phyloP scores from a whole-genome alignment of 1,140 invertebrate genomes.

The Calosoma granatense region DNA sequence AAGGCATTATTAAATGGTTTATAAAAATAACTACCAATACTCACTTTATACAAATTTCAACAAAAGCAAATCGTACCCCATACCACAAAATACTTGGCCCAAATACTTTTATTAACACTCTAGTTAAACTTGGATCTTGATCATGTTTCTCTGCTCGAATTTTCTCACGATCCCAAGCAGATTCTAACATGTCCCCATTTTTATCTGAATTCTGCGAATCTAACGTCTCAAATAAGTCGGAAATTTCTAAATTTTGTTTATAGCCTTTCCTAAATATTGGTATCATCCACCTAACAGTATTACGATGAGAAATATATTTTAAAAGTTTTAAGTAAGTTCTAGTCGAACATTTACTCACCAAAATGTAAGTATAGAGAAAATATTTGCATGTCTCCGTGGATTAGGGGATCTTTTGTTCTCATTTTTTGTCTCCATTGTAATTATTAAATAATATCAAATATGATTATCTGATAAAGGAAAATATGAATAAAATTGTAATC shows the following conservation, averaged over 20 bases:
- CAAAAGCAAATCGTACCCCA: slow-evolving; percentile 36
- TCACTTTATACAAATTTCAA: slow-evolving; percentile 40
- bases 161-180: slow-evolving; percentile 37
- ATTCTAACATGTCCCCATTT: slow-evolving; percentile 42
- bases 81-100: slow-evolving; percentile 34
- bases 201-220: slow-evolving; percentile 42
- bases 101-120: slow-evolving; percentile 37
- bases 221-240: slow-evolving; percentile 46
- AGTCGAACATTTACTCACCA: slow-evolving; percentile 29
- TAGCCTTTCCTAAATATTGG: slow-evolving; percentile 42
- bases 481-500: no score
- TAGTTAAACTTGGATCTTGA: slow-evolving; percentile 34
- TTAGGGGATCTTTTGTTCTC: slow-evolving; percentile 34
- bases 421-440: slow-evolving; percentile 36
- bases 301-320: slow-evolving; percentile 12
- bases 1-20: no score
- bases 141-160: slow-evolving; percentile 10
- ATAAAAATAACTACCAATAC: no score
- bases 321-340: background rate
- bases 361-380: slow-evolving; percentile 39
- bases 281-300: slow-evolving; percentile 39
- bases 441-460: no score
- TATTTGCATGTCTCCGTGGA: slow-evolving; percentile 38
- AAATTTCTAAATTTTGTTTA: slow-evolving; percentile 43
- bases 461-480: no score